phyloP scores from a whole-genome alignment of 1,140 invertebrate genomes.

The Pygmarrhopalites habei region DNA sequence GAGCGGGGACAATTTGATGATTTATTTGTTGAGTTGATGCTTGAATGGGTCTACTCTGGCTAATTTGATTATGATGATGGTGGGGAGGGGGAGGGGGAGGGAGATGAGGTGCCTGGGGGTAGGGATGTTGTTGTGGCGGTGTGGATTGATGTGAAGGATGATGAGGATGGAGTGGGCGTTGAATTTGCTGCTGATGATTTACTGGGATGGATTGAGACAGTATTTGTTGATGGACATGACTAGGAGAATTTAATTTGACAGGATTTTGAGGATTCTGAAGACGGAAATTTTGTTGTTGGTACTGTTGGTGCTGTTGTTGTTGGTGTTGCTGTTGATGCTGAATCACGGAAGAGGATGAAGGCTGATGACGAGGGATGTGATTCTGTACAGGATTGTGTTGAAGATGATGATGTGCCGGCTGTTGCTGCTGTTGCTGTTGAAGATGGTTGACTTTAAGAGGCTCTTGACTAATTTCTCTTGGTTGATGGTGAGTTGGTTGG shows the following conservation, averaged over 20 bases:
- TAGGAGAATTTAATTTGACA: background rate
- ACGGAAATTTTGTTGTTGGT: background rate
- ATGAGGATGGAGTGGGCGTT: too few species aligned
- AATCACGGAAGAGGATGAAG: background rate
- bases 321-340: background rate
- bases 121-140: background rate
- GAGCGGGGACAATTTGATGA: background rate
- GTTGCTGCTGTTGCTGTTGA: background rate
- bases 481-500: background rate
- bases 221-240: too few species aligned
- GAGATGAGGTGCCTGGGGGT: too few species aligned
- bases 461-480: conserved; percentile 6
- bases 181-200: background rate
- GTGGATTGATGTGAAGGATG: background rate
- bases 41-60: background rate
- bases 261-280: background rate
- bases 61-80: background rate
- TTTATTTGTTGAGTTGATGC: background rate
- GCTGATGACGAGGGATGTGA: background rate
- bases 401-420: background rate
- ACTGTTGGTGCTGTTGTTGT: background rate
- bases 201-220: background rate
- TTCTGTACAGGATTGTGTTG: background rate
- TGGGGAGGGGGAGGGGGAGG: background rate
- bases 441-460: too few species aligned